phyloP scores from a whole-genome alignment of 2,888 invertebrate genomes.

The Blera fallax region DNA sequence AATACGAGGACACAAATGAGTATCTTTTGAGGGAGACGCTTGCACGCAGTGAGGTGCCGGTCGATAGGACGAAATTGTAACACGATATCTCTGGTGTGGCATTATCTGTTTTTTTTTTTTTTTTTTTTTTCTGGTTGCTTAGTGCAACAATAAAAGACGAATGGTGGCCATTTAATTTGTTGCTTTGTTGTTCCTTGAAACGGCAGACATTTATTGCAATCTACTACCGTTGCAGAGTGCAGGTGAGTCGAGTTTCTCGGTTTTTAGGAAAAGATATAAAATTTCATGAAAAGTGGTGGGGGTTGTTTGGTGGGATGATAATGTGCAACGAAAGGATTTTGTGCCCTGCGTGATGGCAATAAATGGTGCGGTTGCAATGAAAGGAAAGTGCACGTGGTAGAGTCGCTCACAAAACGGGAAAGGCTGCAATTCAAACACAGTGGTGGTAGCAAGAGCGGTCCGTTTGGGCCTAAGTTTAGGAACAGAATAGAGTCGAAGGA shows the following conservation, averaged over 20 bases:
- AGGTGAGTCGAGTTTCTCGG: conserved; percentile 57
- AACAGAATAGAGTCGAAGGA: too few species aligned
- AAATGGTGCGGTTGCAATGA: conserved; percentile 30
- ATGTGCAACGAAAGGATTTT: conserved; percentile 71
- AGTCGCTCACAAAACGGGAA: not conserved
- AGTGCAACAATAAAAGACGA: conserved; percentile 56
- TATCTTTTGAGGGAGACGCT: conserved; percentile 16
- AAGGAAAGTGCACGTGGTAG: conserved; percentile 32
- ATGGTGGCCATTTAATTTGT: conserved; percentile 58
- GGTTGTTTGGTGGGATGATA: conserved; percentile 56
- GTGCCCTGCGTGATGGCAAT: conserved; percentile 57
- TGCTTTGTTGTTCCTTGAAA: conserved; percentile 49
- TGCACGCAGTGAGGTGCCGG: conserved; percentile 51
- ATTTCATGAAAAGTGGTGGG: conserved; percentile 32
- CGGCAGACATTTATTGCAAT: conserved; percentile 48
- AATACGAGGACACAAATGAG: not conserved
- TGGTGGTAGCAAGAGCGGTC: not conserved
- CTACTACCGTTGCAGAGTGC: conserved; percentile 54
- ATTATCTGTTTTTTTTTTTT: conserved; percentile 30
- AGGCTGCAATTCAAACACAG: not conserved
- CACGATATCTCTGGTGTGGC: conserved; percentile 59
- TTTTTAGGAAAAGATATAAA: conserved; percentile 53
- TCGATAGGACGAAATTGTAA: conserved; percentile 64
- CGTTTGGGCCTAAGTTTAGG: not conserved
- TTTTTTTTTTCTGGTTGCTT: not conserved